These are phyloP conservation scores for Lithosia quadra DNA, from an alignment of 2,888 invertebrate species.

Conservation along the genomic window DNA sequence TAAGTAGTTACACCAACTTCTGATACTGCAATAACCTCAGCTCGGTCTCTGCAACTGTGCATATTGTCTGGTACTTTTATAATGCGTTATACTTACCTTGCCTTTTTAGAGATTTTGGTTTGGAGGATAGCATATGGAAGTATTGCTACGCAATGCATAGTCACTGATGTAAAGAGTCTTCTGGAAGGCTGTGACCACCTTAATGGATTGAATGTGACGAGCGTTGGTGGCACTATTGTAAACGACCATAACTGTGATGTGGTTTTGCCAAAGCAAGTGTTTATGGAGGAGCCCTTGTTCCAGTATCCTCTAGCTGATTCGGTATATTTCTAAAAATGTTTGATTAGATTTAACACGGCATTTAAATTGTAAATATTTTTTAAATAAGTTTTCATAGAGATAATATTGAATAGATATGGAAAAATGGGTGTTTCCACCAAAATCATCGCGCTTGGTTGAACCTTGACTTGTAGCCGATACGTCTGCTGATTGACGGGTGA, in stretches of 20 bases:
- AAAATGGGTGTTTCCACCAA: too few species aligned
- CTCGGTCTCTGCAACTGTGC: conserved; percentile 16
- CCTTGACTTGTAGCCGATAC: too few species aligned
- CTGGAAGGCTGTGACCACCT: conserved; percentile 77
- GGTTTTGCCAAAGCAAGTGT: conserved; percentile 80
- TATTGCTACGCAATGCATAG: conserved; percentile 60
- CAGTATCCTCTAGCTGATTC: conserved; percentile 74
- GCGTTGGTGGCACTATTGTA: conserved; percentile 77
- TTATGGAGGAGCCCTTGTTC: conserved; percentile 79
- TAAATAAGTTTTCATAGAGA: too few species aligned
- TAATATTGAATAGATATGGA: too few species aligned
- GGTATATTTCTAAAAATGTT: conserved; percentile 53
- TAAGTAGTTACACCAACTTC: conserved; percentile 15
- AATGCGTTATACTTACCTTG: conserved; percentile 27
- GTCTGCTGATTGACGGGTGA: too few species aligned
- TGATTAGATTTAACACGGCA: neutral
- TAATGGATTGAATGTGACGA: conserved; percentile 76
- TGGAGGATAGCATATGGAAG: conserved; percentile 44
- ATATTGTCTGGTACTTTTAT: conserved; percentile 11
- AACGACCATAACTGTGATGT: conserved; percentile 83
- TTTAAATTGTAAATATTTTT: too few species aligned
- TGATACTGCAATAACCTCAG: conserved; percentile 11
- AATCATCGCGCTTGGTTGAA: too few species aligned
- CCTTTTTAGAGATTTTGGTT: conserved; percentile 33
- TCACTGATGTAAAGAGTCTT: conserved; percentile 73